These are phyloP conservation scores for Drosophila prosaltans DNA, from an alignment of 1,140 invertebrate genomes.

Conservation along the genomic window DNA sequence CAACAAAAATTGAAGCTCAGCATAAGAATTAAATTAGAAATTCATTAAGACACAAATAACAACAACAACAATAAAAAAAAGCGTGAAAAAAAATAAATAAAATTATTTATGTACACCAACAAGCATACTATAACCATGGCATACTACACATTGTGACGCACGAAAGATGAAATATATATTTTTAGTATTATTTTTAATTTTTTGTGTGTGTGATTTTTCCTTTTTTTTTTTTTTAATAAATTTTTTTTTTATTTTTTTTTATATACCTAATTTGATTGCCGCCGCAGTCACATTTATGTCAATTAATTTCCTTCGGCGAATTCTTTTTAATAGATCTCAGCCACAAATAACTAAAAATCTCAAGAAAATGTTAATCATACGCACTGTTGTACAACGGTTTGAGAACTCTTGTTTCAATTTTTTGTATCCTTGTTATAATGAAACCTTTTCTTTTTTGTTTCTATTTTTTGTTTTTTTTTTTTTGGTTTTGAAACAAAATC, in stretches of 20 bases:
- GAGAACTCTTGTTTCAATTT: neutral
- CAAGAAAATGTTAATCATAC: slow-evolving; percentile 44
- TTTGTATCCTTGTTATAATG: neutral
- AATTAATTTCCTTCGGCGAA: slow-evolving; percentile 58
- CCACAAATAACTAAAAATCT: neutral
- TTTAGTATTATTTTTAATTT: slow-evolving; percentile 8
- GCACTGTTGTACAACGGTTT: slow-evolving; percentile 8
- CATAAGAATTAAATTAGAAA: slow-evolving; percentile 19
- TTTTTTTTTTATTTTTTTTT: slow-evolving; percentile 43
- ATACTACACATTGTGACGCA: slow-evolving; percentile 55
- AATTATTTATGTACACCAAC: slow-evolving; percentile 32
- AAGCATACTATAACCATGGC: neutral
- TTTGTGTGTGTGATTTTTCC: slow-evolving; percentile 36
- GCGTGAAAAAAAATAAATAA: slow-evolving; percentile 40
- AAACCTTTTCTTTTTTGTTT: neutral
- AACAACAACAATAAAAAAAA: neutral
- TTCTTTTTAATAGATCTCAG: slow-evolving; percentile 55
- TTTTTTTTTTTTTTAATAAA: slow-evolving; percentile 39
- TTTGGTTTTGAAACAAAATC: neutral
- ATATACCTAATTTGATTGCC: slow-evolving; percentile 46
- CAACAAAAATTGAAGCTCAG: slow-evolving; percentile 18
- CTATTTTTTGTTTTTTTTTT: neutral
- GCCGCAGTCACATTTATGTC: slow-evolving; percentile 58
- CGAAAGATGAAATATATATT: slow-evolving; percentile 49
- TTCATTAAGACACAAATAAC: slow-evolving; percentile 43